phyloP scores from a whole-genome alignment of 2,797 vertebrate genomes.

The Myiotriccus ornatus region DNA sequence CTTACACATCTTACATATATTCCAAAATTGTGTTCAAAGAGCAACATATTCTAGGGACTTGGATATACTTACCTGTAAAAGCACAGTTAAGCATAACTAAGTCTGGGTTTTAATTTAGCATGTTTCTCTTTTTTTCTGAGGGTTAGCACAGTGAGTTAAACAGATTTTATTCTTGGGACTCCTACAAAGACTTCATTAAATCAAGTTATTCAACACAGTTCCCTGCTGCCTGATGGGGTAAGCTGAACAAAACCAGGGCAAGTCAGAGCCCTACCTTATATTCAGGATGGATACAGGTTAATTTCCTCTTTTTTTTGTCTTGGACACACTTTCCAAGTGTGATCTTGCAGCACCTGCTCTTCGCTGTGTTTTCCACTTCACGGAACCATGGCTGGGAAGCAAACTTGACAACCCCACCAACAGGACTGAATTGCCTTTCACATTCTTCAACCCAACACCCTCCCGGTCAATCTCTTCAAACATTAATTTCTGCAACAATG shows the following conservation, averaged over 20 bases:
- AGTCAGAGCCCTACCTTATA: neutral
- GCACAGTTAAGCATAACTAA: too few relatives aligned
- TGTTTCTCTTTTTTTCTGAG: neutral
- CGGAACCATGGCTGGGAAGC: neutral
- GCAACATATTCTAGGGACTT: neutral
- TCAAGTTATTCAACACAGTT: neutral
- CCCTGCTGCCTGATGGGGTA: neutral
- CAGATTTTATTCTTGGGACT: neutral
- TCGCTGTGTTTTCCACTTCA: neutral
- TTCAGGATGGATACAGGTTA: neutral
- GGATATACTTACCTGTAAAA: neutral
- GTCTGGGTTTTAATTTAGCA: too few relatives aligned
- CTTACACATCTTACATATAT: neutral
- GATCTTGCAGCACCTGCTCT: neutral
- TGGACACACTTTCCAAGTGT: neutral
- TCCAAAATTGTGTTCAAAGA: neutral
- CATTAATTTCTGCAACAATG: conserved; percentile 50
- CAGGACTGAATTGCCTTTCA: neutral
- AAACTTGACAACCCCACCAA: neutral
- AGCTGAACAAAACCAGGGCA: neutral
- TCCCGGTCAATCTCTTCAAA: neutral
- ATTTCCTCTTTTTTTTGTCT: neutral
- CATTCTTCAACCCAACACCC: neutral
- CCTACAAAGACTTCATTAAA: neutral
- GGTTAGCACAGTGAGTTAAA: neutral